Base-by-base conservation (phyloP, 2,888 invertebrate genomes). In the Phanerotoma sp. region DNA sequence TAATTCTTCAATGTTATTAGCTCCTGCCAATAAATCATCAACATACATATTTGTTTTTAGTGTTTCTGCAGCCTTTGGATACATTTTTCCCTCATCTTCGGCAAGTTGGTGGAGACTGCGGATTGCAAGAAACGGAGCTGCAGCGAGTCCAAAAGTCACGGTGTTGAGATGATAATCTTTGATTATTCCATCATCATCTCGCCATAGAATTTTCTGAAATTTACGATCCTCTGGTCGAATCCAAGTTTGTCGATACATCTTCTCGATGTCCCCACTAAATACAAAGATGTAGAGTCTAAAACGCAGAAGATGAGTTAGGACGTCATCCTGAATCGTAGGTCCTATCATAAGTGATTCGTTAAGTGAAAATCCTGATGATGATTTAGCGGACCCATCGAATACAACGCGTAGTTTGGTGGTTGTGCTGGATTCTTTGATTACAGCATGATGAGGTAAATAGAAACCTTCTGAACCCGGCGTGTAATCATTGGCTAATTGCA, bases 371-470 rank as follows among this genome's bases (percentile, higher is more conserved):
- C 58, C 54, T 3, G 58, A 37, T 35, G 38, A 51, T 10, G 54
- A 51, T 1, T n/a, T 9, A 16, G 54, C 51, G 2, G 58, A 51
- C 9, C 51, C 50, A 10, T 55, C 58, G 40, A 55, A 55, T 4
- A 58, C 52, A 1, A 55, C 50, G 6, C 58, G 32, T 1, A 25
- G 22, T n/a, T 58, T 57, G 4, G 54, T 58, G 1, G 51, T 54
- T 11, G 41, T 18, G 5, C 57, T 54, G n/a, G 40, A 51, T 5
- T 32, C 30, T 10, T 54, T 58, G 3, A 52, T 35, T 4, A 58
- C 54, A 7, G 55, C 53, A 28, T 62, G 64, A 35, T 65, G 63
- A 7, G 64, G 62, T 11, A 61, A 35, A 20, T 56, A 60, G 4
- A 46, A 51, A 18, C 60, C 60, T 7, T 22, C 40, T 38, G 16